phyloP scores from a whole-genome alignment of 1,140 invertebrate genomes.

The Aphaenogaster rudis region DNA sequence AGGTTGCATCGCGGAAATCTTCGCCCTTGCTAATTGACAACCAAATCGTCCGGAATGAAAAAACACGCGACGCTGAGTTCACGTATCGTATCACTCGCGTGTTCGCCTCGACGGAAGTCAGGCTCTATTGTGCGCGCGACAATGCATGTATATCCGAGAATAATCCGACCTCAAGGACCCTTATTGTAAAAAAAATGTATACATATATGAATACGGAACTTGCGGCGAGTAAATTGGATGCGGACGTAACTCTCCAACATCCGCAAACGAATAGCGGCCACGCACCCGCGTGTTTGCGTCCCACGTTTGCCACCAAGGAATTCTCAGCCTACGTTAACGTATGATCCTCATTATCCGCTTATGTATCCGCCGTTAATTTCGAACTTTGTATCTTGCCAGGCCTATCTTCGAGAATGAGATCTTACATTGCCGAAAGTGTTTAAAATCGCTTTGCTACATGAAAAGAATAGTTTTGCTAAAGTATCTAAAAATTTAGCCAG shows the following conservation, averaged over 20 bases:
- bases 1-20: not conserved
- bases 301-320: not conserved
- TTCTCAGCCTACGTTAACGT: not conserved
- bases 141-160: not conserved
- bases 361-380: no score
- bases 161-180: slow-evolving; percentile 1
- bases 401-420: no score
- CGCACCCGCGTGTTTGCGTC: not conserved
- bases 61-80: not conserved
- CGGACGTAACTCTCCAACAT: not conserved
- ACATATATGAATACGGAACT: not conserved
- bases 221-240: not conserved
- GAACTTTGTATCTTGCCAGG: no score
- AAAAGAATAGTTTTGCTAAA: no score
- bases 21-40: not conserved
- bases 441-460: no score
- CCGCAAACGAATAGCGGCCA: not conserved
- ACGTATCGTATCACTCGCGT: not conserved
- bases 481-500: no score
- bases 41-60: not conserved
- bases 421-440: no score
- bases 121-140: not conserved
- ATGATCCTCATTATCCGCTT: not conserved
- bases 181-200: slow-evolving; percentile 4
- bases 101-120: slow-evolving; percentile 7